These are phyloP conservation scores for Hypsibius dujardini DNA, from an alignment of 1,140 invertebrate species.

Conservation along the genomic window DNA sequence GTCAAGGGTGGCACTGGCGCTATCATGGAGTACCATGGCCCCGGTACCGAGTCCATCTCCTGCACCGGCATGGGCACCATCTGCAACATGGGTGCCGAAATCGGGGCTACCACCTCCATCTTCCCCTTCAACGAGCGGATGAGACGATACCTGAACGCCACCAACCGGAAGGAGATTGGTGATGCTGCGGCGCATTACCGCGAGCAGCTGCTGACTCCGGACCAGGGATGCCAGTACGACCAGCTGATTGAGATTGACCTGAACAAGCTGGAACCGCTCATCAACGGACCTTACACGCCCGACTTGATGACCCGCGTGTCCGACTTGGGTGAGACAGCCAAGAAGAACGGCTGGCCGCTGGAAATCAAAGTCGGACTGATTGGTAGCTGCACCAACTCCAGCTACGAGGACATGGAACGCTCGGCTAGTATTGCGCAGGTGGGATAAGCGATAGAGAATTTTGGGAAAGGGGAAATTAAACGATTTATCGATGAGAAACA, in stretches of 20 bases:
- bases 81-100: conserved; percentile 99
- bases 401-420: conserved; percentile 98
- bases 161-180: conserved; percentile 56
- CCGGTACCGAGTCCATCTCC: conserved; percentile 90
- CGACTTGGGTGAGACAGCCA: conserved; percentile 59
- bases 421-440: conserved; percentile 78
- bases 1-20: conserved; percentile 93
- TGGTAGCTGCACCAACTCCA: conserved; percentile 97
- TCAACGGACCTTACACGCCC: conserved; percentile 97
- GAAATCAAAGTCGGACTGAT: conserved; percentile 83
- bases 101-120: conserved; percentile 93
- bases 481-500: too few relatives aligned
- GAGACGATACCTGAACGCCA: conserved; percentile 78
- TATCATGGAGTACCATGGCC: conserved; percentile 94
- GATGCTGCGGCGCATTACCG: conserved; percentile 56
- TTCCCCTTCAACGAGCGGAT: conserved; percentile 93
- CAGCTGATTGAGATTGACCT: conserved; percentile 33
- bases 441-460: too few relatives aligned
- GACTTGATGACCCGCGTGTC: conserved; percentile 92
- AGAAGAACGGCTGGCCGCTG: conserved; percentile 80
- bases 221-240: conserved; percentile 69
- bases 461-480: too few relatives aligned
- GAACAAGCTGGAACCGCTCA: conserved; percentile 66
- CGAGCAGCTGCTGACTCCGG: conserved; percentile 55
- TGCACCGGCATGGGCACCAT: conserved; percentile 99